Base-by-base conservation (phyloP, 2,113 vertebrate genomes). In the Stigmatopora nigra region DNA sequence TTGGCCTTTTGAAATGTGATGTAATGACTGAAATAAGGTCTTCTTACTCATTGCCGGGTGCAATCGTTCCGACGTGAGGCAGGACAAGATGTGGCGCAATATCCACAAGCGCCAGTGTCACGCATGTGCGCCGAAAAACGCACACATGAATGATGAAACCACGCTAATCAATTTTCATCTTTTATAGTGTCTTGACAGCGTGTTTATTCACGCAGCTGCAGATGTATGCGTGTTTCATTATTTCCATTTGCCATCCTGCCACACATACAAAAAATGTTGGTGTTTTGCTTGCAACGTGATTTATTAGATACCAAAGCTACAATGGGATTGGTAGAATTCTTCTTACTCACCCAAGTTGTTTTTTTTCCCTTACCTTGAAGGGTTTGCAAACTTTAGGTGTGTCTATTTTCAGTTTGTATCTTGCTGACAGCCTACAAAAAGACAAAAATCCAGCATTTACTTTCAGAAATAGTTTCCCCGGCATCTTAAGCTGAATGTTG, bases 281-380 rank as follows among this genome's bases (percentile, higher is more conserved):
- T 77, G 45, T 62, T 63, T 55, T 7, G n/a, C 62, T 75, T 71
- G 51, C 19, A 8, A 71, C 57, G 75, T 78, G 53, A 80, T 75
- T 75, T 31, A 71, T 19, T 15, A 65, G 59, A 14, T 78, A 67
- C 64, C 70, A 7, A 69, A 67, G 73, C 65, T 65, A 77, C 65
- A 67, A 10, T 36, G 70, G 78, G 71, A 84, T 82, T 78, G 75
- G 71, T 84, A 72, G 56, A 83, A 83, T 61, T 48, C 36, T 53
- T 68, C 53, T 48, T 65, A 45, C 69, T 60, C 71, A 67, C 51
- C 51, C 8, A 3, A 44, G 49, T 55, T 67, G n/a, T 38, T 46
- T 60, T 71, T 60, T 71, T 69, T 78, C 67, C 65, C 69, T 93
- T 93, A 89, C 82, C 80, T 75, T 91, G 81, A 88, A 91, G 88